A percentile compares a stretch with the other conserved stretches of the same genome.
phyloP scores from a whole-genome alignment of 2,797 vertebrate genomes.

The Helarctos malayanus region DNA sequence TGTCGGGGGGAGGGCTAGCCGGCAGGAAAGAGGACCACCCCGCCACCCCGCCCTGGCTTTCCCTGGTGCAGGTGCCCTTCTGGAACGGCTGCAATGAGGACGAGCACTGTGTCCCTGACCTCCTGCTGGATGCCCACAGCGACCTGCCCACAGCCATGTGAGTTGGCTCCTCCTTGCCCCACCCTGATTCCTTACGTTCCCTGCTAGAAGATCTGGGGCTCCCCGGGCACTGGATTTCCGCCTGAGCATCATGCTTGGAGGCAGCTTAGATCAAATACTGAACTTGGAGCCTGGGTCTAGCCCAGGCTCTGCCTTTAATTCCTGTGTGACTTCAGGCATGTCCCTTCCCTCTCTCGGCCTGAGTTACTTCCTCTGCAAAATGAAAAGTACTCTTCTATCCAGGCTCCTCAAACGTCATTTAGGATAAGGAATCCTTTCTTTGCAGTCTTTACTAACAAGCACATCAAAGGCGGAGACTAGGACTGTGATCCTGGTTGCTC shows the following conservation, averaged over 20 bases:
- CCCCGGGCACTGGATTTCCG: not conserved
- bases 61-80: slow-evolving; percentile 94
- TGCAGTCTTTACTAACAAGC: not conserved
- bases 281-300: not conserved
- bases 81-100: slow-evolving; percentile 99
- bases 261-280: not conserved
- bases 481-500: not conserved
- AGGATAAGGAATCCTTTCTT: not conserved
- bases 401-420: not conserved
- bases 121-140: slow-evolving; percentile 93
- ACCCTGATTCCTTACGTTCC: not conserved
- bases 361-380: not conserved
- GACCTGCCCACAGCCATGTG: slow-evolving; percentile 95
- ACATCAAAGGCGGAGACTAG: not conserved
- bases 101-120: slow-evolving; percentile 96
- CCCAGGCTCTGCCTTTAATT: not conserved
- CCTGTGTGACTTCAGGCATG: not conserved
- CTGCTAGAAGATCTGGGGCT: not conserved
- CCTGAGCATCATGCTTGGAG: not conserved
- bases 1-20: rapidly evolving
- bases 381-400: not conserved
- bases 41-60: not conserved
- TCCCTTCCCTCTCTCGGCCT: not conserved
- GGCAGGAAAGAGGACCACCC: not conserved
- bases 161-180: slow-evolving; percentile 70